phyloP scores from a whole-genome alignment of 1,140 invertebrate genomes.

The Drosophila bipectinata region DNA sequence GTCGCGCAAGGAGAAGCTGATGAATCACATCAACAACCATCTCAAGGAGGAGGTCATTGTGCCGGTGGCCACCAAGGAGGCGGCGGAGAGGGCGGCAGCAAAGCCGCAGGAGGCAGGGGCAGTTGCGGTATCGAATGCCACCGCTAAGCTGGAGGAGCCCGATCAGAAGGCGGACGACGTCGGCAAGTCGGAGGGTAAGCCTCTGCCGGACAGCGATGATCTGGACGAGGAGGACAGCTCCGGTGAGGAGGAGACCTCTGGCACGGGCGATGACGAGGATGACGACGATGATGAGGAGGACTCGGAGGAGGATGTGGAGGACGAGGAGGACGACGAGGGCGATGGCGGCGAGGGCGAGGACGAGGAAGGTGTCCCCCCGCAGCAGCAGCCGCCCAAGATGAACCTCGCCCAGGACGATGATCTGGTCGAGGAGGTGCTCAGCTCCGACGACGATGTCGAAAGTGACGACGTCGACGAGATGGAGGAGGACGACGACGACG shows the following conservation, averaged over 20 bases:
- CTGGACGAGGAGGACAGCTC: conserved; percentile 34
- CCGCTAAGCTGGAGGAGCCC: neutral
- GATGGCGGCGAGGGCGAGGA: conserved; percentile 37
- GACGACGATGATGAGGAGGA: conserved; percentile 19
- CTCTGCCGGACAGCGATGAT: conserved; percentile 25
- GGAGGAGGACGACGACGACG: conserved; percentile 55
- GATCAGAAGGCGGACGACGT: neutral
- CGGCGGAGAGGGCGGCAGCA: conserved; percentile 1
- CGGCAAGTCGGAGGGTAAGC: neutral
- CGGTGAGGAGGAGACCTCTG: conserved; percentile 26
- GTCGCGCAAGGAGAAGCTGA: conserved; percentile 81
- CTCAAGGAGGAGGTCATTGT: conserved; percentile 78
- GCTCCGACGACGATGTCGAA: conserved; percentile 46
- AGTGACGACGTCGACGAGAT: conserved; percentile 42
- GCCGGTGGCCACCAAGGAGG: conserved; percentile 50
- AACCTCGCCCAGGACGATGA: conserved; percentile 12
- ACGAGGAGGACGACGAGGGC: conserved; percentile 29
- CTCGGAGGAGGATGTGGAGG: conserved; percentile 18
- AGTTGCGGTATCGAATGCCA: neutral
- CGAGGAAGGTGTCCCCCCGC: conserved; percentile 31
- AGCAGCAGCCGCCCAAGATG: conserved; percentile 9
- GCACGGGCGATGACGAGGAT: conserved; percentile 34
- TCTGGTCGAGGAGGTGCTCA: conserved; percentile 52
- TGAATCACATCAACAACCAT: conserved; percentile 82
- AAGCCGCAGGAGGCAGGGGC: conserved; percentile 1